phyloP scores from a whole-genome alignment of 2,113 vertebrate species.

The Pseudonaja textilis region DNA sequence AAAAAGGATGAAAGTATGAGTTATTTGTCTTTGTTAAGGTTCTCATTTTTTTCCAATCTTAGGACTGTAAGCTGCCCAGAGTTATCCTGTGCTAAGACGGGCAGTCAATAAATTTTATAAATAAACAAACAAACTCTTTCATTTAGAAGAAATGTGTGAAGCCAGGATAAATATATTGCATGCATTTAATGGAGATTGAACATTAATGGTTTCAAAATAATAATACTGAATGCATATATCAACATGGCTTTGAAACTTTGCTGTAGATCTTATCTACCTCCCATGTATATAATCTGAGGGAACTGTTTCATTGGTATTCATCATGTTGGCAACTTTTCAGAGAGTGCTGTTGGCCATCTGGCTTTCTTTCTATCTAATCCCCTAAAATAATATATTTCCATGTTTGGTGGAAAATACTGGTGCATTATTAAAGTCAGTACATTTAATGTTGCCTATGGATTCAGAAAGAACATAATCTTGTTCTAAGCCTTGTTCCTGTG shows the following conservation, averaged over 20 bases:
- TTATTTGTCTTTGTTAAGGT: neutral
- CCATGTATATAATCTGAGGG: neutral
- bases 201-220: neutral
- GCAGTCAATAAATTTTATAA: neutral
- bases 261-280: neutral
- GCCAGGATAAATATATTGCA: neutral
- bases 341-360: neutral
- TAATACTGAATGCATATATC: neutral
- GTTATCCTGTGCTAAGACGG: neutral
- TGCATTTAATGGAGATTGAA: neutral
- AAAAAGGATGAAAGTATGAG: neutral
- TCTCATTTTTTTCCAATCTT: neutral
- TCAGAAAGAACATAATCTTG: neutral
- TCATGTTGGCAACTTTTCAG: neutral
- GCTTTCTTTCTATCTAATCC: neutral
- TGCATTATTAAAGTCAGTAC: neutral
- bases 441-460: neutral
- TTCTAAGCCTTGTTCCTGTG: neutral
- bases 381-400: neutral
- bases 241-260: neutral
- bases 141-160: neutral
- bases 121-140: neutral
- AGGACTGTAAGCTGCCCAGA: neutral
- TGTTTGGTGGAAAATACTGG: neutral
- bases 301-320: neutral